A percentile compares a stretch with the other conserved stretches of the same genome.
Conservation (phyloP, 2,888 invertebrate species). For the Listrodromus nycthemerus region DNA sequence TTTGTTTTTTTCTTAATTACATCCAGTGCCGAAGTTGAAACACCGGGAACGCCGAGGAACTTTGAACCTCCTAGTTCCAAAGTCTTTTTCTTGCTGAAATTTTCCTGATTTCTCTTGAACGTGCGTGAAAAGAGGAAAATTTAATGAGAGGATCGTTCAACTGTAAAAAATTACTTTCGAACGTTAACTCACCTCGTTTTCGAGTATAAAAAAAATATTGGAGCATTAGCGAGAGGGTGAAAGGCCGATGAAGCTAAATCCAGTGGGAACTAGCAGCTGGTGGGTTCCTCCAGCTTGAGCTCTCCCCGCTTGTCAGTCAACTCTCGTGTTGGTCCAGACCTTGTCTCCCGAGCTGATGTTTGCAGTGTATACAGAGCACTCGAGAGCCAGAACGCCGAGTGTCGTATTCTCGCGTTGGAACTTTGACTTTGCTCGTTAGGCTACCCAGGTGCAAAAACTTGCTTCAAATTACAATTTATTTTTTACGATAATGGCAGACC, state of each 20-base stretch:
- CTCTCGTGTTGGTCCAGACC: conserved; percentile 42
- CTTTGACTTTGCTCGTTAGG: neutral
- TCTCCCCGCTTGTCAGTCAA: conserved; percentile 14
- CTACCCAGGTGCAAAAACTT: neutral
- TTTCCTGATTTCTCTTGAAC: too few species aligned
- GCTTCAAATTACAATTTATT: neutral
- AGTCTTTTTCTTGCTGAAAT: too few species aligned
- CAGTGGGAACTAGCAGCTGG: neutral
- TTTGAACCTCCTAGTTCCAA: neutral
- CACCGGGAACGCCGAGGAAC: neutral
- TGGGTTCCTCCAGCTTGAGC: neutral
- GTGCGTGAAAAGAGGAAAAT: too few species aligned
- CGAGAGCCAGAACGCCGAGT: neutral
- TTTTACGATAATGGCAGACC: neutral
- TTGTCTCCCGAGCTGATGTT: conserved; percentile 48
- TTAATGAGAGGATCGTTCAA: too few species aligned
- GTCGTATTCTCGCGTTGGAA: conserved; percentile 22
- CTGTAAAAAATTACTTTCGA: neutral
- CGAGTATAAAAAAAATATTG: neutral
- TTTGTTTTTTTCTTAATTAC: conserved; percentile 75
- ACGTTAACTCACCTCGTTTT: neutral
- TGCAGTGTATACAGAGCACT: conserved; percentile 38
- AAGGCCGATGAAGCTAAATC: conserved; percentile 25
- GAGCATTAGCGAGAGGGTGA: neutral
- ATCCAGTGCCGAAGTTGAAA: conserved; percentile 60